phyloP scores from a whole-genome alignment of 1,140 invertebrate species.

The Maconellicoccus hirsutus region DNA sequence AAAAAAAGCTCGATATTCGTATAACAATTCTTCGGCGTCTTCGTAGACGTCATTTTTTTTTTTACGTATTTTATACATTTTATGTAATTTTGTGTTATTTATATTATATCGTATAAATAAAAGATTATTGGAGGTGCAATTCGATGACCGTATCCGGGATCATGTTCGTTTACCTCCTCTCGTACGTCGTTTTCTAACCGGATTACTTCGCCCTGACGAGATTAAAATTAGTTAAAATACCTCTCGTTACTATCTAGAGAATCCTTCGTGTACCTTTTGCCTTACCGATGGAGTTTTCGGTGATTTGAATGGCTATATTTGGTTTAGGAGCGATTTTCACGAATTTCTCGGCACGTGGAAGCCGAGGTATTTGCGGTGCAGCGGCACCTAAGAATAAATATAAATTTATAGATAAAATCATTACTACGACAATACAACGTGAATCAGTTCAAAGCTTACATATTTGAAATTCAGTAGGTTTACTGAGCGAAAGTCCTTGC shows the following conservation, averaged over 20 bases:
- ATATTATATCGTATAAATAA: not conserved
- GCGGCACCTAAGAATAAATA: not conserved
- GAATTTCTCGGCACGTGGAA: not conserved
- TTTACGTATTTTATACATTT: not conserved
- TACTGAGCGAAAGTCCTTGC: not conserved
- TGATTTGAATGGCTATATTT: not conserved
- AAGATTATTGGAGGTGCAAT: not conserved
- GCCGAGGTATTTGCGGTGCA: too few relatives aligned
- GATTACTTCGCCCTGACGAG: too few relatives aligned
- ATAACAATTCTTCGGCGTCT: not conserved
- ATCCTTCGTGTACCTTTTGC: too few relatives aligned
- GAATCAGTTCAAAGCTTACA: not conserved
- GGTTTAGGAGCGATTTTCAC: not conserved
- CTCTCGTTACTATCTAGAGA: too few relatives aligned
- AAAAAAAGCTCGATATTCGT: too few relatives aligned
- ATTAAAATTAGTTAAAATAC: too few relatives aligned
- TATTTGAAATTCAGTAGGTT: not conserved
- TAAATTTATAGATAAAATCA: not conserved
- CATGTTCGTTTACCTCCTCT: not conserved
- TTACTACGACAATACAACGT: not conserved
- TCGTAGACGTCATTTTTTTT: not conserved
- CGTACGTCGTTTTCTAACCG: not conserved
- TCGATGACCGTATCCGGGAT: not conserved
- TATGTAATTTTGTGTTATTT: not conserved
- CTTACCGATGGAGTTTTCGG: too few relatives aligned